Evolutionary conservation across 2,797 vertebrate genomes (phyloP).

Genomic region (Bradypus variegatus): DNA sequence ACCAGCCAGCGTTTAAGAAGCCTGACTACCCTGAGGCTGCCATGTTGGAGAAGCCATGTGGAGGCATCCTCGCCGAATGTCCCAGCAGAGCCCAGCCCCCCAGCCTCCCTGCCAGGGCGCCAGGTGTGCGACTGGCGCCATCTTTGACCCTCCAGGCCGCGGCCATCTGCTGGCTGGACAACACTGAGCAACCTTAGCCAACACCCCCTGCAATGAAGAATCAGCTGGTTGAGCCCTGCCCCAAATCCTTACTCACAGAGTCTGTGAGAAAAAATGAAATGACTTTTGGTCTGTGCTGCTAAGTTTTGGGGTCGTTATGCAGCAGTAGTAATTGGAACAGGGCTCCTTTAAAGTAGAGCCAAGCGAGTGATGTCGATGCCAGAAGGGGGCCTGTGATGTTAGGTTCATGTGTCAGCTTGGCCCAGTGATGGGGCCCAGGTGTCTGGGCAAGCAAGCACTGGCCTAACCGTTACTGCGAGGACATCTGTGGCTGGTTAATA

Average conservation of each 20-base stretch:
- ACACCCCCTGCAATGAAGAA: not conserved
- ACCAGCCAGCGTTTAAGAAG: not conserved
- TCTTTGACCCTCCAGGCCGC: not conserved
- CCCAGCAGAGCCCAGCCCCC: not conserved
- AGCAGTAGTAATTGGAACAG: not conserved
- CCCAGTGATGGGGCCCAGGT: too few relatives aligned
- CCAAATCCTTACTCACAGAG: not conserved
- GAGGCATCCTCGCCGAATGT: too few relatives aligned
- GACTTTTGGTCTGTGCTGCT: not conserved
- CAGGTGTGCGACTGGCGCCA: fast-evolving
- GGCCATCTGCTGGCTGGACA: not conserved
- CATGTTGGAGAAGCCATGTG: not conserved
- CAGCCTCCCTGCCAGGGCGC: too few relatives aligned
- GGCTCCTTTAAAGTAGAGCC: not conserved
- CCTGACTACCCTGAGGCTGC: not conserved
- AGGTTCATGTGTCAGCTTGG: too few relatives aligned
- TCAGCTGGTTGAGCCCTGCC: not conserved
- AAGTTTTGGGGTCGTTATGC: not conserved
- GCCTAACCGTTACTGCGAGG: too few relatives aligned
- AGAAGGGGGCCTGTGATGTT: too few relatives aligned
- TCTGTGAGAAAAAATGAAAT: not conserved
- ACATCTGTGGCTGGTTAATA: too few relatives aligned
- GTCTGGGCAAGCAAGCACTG: too few relatives aligned
- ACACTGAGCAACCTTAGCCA: not conserved
- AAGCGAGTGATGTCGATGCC: not conserved